Percentiles rank a stretch among this genome's conserved stretches.
Evolutionary conservation across 1,140 invertebrate species (phyloP).

Genomic region (Ceratina calcarata): DNA sequence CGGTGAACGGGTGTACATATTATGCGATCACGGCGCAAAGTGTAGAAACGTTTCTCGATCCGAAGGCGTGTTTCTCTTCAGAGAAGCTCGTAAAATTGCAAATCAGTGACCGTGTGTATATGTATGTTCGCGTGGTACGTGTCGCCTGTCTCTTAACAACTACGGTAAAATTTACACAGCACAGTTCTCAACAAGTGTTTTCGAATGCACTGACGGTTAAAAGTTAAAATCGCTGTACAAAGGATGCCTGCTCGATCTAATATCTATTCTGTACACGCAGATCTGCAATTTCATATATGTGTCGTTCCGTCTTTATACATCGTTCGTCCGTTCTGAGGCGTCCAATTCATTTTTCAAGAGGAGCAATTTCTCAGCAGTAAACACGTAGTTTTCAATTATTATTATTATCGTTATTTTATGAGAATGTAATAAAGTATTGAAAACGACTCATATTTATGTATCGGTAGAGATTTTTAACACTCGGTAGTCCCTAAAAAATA

Average conservation of each 20-base stretch:
- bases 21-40: not conserved
- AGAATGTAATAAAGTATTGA: too few species aligned
- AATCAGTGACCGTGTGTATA: slow-evolving; percentile 14
- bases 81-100: slow-evolving; percentile 13
- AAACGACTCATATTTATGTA: slow-evolving; percentile 8
- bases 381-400: too few species aligned
- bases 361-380: too few species aligned
- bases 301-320: slow-evolving; percentile 18
- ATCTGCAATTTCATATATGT: slow-evolving; percentile 10
- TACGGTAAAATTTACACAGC: slow-evolving; percentile 40
- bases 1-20: not conserved
- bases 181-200: slow-evolving; percentile 16
- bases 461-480: not conserved
- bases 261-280: slow-evolving; percentile 20
- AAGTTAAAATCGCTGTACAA: slow-evolving; percentile 56
- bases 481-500: not conserved
- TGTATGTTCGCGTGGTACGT: too few species aligned
- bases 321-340: not conserved
- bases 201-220: slow-evolving; percentile 56
- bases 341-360: too few species aligned
- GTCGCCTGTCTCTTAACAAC: slow-evolving; percentile 12
- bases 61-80: slow-evolving; percentile 43
- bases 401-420: too few species aligned
- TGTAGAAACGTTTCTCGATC: not conserved
- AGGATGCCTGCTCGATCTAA: slow-evolving; percentile 26